Conservation (phyloP, 2,113 vertebrate genomes). For the Prietella phreatophila region DNA sequence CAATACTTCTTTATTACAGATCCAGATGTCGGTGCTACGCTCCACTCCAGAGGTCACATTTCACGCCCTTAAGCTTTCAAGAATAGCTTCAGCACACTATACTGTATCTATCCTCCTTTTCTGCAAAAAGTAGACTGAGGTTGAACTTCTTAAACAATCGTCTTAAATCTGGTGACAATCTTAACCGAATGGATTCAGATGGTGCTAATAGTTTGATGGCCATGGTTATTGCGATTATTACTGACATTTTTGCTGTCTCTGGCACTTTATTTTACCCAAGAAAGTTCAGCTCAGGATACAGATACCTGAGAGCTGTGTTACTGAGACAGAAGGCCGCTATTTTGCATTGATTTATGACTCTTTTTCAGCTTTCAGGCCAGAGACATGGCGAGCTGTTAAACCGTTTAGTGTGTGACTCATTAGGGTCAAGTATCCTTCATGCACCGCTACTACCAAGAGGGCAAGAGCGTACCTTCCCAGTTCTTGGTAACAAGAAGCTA, state of each 20-base stretch:
- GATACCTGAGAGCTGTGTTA: conserved; percentile 44
- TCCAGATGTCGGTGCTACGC: conserved; percentile 54
- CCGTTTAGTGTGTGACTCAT: conserved; percentile 59
- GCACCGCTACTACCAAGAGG: conserved; percentile 48
- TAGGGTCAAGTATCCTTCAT: conserved; percentile 46
- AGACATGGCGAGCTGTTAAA: conserved; percentile 63
- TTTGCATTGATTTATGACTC: conserved; percentile 7
- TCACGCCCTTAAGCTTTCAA: conserved; percentile 6
- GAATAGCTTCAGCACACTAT: conserved; percentile 14
- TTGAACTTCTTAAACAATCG: conserved; percentile 20
- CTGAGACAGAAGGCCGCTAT: conserved; percentile 50
- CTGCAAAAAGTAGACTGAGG: conserved; percentile 10
- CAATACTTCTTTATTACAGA: conserved; percentile 63
- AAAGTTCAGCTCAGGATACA: conserved; percentile 65
- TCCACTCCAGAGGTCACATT: conserved; percentile 41
- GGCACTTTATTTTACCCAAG: conserved; percentile 40
- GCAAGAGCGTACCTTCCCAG: conserved; percentile 48
- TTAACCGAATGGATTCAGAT: conserved; percentile 54
- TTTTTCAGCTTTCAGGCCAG: conserved; percentile 43
- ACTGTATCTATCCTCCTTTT: not conserved
- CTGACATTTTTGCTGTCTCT: conserved; percentile 54
- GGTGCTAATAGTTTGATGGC: conserved; percentile 59
- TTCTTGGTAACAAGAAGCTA: conserved; percentile 40
- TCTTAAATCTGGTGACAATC: conserved; percentile 59
- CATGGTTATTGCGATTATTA: conserved; percentile 65